Percentiles rank a stretch among this genome's conserved stretches.
phyloP scores from a whole-genome alignment of 2,888 invertebrate genomes.

The Pristionchus japonicus region DNA sequence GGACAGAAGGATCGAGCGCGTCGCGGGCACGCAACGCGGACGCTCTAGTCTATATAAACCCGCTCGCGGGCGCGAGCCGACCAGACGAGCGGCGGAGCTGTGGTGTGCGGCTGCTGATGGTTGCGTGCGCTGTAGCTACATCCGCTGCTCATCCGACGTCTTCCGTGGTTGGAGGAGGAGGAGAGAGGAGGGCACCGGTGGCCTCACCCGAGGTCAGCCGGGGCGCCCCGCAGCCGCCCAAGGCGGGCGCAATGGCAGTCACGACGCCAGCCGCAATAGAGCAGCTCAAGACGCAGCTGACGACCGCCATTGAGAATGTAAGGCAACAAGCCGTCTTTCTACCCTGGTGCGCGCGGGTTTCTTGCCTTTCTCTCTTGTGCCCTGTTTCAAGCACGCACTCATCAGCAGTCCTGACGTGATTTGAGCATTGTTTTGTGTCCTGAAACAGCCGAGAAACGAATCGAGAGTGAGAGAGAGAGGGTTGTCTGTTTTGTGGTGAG shows the following conservation, averaged over 20 bases:
- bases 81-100: slow-evolving; percentile 62
- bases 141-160: slow-evolving; percentile 31
- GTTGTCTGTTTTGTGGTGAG: slow-evolving; percentile 42
- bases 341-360: slow-evolving; percentile 16
- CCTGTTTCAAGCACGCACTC: slow-evolving; percentile 39
- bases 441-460: slow-evolving; percentile 18
- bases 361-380: background rate
- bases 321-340: slow-evolving; percentile 52
- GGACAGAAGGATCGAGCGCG: background rate
- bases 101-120: slow-evolving; percentile 62
- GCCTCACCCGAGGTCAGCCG: slow-evolving; percentile 45
- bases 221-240: background rate
- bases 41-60: slow-evolving; percentile 55
- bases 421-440: background rate
- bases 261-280: slow-evolving; percentile 60
- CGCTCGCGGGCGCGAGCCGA: slow-evolving; percentile 55
- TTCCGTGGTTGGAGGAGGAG: slow-evolving; percentile 43
- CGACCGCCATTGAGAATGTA: slow-evolving; percentile 71
- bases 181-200: slow-evolving; percentile 25
- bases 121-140: slow-evolving; percentile 60
- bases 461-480: too few relatives aligned
- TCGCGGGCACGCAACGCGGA: slow-evolving; percentile 44
- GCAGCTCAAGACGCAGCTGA: slow-evolving; percentile 69
- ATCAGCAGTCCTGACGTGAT: background rate
- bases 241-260: slow-evolving; percentile 52